Conservation (phyloP, 2,888 invertebrate genomes). For the Hemaris fuciformis region DNA sequence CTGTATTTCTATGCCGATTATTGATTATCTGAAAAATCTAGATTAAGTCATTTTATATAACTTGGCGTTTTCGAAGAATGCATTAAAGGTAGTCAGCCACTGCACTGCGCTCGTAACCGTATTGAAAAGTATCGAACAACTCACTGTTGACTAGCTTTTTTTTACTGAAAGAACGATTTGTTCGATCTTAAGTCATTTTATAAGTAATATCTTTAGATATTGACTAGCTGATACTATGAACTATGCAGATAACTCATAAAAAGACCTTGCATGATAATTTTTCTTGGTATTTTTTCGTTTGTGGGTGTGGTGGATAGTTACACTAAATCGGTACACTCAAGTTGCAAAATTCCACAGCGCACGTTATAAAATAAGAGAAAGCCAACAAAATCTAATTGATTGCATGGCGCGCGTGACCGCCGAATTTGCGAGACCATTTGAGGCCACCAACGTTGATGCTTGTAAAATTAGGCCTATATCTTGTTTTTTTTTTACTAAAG, state of each 20-base stretch:
- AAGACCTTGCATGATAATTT: no score
- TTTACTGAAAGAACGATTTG: no score
- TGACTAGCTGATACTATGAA: no score
- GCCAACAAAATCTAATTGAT: slow-evolving; percentile 27
- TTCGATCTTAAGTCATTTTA: no score
- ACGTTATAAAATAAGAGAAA: slow-evolving; percentile 30
- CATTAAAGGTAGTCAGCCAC: background rate
- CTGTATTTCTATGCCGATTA: background rate
- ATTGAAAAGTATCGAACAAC: background rate
- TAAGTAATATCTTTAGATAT: no score
- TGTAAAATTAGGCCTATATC: background rate
- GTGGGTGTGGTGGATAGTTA: background rate
- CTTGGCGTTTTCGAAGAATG: background rate
- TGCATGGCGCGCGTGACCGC: slow-evolving; percentile 13
- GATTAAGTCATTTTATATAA: slow-evolving; percentile 1
- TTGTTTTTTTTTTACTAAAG: background rate
- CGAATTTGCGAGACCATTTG: background rate
- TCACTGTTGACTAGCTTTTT: background rate
- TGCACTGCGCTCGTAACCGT: background rate
- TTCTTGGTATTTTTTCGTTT: background rate
- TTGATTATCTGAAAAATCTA: slow-evolving; percentile 9
- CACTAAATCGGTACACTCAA: background rate
- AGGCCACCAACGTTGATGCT: background rate
- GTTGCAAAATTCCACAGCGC: slow-evolving; percentile 20
- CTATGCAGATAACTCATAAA: no score